Evolutionary conservation across 2,888 invertebrate species (phyloP).

Genomic region (Oconnorella tubifera): DNA sequence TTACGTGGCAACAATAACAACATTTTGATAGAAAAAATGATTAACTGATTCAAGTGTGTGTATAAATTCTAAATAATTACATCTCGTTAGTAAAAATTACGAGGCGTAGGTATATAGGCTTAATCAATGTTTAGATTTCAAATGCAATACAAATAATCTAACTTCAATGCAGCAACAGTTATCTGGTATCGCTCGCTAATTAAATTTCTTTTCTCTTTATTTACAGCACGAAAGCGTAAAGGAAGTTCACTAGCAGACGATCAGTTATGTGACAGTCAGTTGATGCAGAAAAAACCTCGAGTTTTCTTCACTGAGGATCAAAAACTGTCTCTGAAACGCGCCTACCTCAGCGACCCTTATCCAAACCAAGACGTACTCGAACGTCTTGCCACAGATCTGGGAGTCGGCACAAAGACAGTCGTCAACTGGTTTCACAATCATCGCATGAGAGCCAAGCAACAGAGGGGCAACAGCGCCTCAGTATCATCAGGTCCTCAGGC

Average conservation of each 20-base stretch:
- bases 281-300: slow-evolving; percentile 65
- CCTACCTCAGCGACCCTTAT: slow-evolving; percentile 93
- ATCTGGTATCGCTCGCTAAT: no score
- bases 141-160: no score
- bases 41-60: no score
- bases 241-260: slow-evolving; percentile 16
- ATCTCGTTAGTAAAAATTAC: no score
- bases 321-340: slow-evolving; percentile 88
- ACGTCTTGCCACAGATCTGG: slow-evolving; percentile 83
- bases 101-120: no score
- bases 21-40: no score
- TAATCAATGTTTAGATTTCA: no score
- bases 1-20: background rate
- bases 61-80: no score
- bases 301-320: slow-evolving; percentile 97
- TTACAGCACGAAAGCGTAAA: slow-evolving; percentile 30
- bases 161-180: no score
- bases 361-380: slow-evolving; percentile 95
- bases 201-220: slow-evolving; percentile 1
- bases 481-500: background rate
- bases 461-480: no score
- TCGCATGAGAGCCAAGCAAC: slow-evolving; percentile 84
- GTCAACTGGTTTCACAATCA: slow-evolving; percentile 99
- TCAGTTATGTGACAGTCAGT: slow-evolving; percentile 11
- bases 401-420: slow-evolving; percentile 88